phyloP scores from a whole-genome alignment of 2,888 invertebrate genomes.

The Melangyna quadrimaculata region DNA sequence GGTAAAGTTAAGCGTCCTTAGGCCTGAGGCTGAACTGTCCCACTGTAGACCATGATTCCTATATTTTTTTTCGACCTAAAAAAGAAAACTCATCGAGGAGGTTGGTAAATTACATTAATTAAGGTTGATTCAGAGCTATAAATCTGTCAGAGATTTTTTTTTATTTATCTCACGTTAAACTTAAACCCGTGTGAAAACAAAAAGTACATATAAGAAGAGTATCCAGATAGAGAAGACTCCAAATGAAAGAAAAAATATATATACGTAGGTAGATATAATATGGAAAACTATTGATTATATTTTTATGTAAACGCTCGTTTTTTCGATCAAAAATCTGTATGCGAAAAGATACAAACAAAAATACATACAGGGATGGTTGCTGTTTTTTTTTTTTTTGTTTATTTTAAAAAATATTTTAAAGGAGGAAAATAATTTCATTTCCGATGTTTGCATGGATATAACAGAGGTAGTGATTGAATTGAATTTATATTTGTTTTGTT shows the following conservation, averaged over 20 bases:
- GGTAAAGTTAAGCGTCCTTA: too few species aligned
- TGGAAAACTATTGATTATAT: slow-evolving; percentile 51
- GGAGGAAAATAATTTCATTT: slow-evolving; percentile 55
- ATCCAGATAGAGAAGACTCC: not conserved
- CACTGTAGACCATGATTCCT: not conserved
- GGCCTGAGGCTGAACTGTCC: not conserved
- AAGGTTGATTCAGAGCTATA: slow-evolving; percentile 64
- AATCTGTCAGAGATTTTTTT: slow-evolving; percentile 54
- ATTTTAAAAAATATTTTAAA: not conserved
- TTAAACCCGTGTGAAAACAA: slow-evolving; percentile 24
- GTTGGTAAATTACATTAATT: slow-evolving; percentile 70
- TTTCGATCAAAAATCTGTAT: slow-evolving; percentile 20
- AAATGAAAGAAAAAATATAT: slow-evolving; percentile 19
- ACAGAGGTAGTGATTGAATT: slow-evolving; percentile 26
- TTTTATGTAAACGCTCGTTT: slow-evolving; percentile 33
- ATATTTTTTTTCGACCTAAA: not conserved
- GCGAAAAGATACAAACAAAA: slow-evolving; percentile 19
- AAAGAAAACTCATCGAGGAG: not conserved
- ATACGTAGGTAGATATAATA: too few species aligned
- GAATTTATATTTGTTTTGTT: slow-evolving; percentile 38
- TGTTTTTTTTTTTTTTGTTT: slow-evolving; percentile 25
- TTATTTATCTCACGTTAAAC: slow-evolving; percentile 28
- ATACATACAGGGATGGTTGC: not conserved
- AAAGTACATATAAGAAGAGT: slow-evolving; percentile 29
- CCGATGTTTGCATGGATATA: slow-evolving; percentile 27